phyloP scores from a whole-genome alignment of 2,113 vertebrate species.

The Cervus canadensis region DNA sequence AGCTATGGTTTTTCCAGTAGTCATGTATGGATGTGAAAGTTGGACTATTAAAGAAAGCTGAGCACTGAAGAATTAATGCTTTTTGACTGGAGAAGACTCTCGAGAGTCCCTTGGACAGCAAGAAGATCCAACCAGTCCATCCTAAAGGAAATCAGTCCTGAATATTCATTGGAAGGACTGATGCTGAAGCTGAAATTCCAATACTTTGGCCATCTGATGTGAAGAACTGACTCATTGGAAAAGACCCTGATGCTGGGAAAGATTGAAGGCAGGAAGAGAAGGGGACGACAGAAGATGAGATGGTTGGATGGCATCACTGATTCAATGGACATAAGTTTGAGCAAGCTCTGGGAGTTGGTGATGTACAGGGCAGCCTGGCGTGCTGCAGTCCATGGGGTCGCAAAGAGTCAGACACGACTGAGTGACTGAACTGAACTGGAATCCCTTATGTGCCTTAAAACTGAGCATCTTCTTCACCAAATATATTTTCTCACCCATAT shows the following conservation, averaged over 20 bases:
- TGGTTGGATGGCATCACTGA: not conserved
- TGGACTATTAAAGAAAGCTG: not conserved
- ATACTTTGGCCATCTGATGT: not conserved
- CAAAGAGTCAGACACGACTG: not conserved
- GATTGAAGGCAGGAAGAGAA: not conserved
- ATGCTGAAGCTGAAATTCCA: not conserved
- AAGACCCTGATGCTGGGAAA: not conserved
- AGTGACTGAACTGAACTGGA: not conserved
- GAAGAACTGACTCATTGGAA: not conserved
- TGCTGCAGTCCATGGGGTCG: not conserved
- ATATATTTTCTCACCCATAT: not conserved
- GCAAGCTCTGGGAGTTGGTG: not conserved
- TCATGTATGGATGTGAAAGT: not conserved
- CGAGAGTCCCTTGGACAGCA: not conserved
- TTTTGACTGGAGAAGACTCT: not conserved
- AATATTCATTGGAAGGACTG: not conserved
- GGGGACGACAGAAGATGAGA: not conserved
- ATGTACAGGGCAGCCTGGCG: not conserved
- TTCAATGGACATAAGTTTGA: not conserved
- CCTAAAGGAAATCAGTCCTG: not conserved
- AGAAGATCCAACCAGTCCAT: not conserved
- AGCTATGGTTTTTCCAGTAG: not conserved
- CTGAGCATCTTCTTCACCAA: not conserved
- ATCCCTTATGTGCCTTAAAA: not conserved
- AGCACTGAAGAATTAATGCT: not conserved